Base-by-base conservation (phyloP, 2,888 invertebrate species). In the Malthinus flaveolus region DNA sequence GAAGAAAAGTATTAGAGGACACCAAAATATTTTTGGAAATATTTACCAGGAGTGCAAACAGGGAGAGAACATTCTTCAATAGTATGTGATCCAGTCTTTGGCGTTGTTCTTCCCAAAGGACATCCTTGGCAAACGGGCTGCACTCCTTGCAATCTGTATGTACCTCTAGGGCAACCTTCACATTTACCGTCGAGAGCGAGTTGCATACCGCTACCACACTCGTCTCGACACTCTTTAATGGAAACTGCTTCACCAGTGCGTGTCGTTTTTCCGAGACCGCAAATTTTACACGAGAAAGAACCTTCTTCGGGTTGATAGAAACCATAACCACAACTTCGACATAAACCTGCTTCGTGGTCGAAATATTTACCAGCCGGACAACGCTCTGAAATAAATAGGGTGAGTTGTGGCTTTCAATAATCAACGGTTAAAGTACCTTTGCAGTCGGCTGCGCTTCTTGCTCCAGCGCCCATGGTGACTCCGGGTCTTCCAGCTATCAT, bases 331-430 rank as follows among this genome's bases (percentile, higher is more conserved):
- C 97, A 97, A 66, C 91, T 90, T 49, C 92, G 84, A 73, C 97
- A 97, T 1, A 94, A 82, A 37, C 94, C 95, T 0, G 90, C 89
- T 39, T 89, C 88, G 35, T 92, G 90, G 73, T 96, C 95, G 78
- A 93, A 94, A 79, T 90, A 97, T 81, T 96, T 95, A 59, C 97
- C 97, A 59, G 94, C 90, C 3, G 94, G 92, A 74, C 97, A 97
- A 63, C 93, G 87, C 79, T 95, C 95, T 87, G 72, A 59, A 74
- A 68, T 65, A 37, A 23, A 49, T n/a, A 32, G 12, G 12, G 31
- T 11, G 53, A 36, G 31, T 15, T 48, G 1, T 5, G 35, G 7
- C 7, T 42, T 31, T n/a, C 3, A 12, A 10, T 10, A 32, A 31
- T 50, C 32, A 42, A 11, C 9, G 13, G 10, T 12, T 4, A 31